Conservation (phyloP, 1,140 invertebrate species). For the Nilaparvata lugens region DNA sequence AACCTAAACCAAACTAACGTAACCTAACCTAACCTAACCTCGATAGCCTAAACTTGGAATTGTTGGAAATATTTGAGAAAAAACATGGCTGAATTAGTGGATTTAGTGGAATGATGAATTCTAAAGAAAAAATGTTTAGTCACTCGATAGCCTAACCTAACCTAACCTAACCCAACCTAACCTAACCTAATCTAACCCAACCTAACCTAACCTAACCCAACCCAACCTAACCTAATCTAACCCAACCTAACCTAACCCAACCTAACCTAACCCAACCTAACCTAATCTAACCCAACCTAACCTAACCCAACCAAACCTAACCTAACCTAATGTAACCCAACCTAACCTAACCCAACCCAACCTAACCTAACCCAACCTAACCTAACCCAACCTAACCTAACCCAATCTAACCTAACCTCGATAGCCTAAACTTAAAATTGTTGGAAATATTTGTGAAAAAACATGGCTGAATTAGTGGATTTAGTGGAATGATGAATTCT, state of each 20-base stretch:
- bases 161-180: constrained; percentile 23
- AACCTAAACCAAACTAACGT: constrained; percentile 25
- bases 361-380: constrained; percentile 1
- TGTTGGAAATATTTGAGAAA: no score
- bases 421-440: no score
- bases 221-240: constrained; percentile 25
- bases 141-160: constrained; percentile 22
- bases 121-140: no score
- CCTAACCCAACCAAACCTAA: constrained; percentile 20
- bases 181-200: constrained; percentile 18
- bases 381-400: constrained; percentile 4
- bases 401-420: no score
- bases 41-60: no score
- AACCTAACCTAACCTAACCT: constrained; percentile 20
- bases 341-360: constrained; percentile 20
- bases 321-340: constrained; percentile 5
- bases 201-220: constrained; percentile 22
- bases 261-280: constrained; percentile 25
- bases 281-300: constrained; percentile 21
- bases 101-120: no score
- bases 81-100: no score
- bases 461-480: no score
- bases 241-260: constrained; percentile 21
- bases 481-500: no score
- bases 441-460: no score